phyloP scores from a whole-genome alignment of 2,888 invertebrate genomes.

The Agrochola lychnidis region DNA sequence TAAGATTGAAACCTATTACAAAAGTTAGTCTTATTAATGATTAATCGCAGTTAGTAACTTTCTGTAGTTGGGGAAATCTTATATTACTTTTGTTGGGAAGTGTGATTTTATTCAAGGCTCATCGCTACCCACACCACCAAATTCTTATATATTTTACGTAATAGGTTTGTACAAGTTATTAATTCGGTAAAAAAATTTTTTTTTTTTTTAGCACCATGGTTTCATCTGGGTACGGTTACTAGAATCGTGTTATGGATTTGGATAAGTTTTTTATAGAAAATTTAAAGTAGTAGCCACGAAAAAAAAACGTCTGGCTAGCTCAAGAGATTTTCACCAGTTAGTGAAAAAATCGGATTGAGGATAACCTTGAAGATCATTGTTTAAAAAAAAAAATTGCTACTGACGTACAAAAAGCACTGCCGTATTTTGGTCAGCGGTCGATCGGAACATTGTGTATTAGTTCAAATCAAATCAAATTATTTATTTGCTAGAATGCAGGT shows the following conservation, averaged over 20 bases:
- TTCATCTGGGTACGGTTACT: neutral
- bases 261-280: too few relatives aligned
- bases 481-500: too few relatives aligned
- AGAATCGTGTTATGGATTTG: too few relatives aligned
- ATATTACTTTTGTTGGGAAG: constrained; percentile 58
- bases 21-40: constrained; percentile 58
- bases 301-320: too few relatives aligned
- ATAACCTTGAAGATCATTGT: too few relatives aligned
- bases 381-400: too few relatives aligned
- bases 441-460: neutral
- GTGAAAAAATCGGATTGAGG: too few relatives aligned
- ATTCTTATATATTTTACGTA: constrained; percentile 18
- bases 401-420: too few relatives aligned
- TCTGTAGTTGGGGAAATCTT: constrained; percentile 51
- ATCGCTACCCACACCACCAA: constrained; percentile 10
- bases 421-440: too few relatives aligned
- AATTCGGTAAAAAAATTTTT: neutral
- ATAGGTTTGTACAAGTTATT: neutral
- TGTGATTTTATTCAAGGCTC: constrained; percentile 58
- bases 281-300: too few relatives aligned
- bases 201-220: neutral
- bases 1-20: constrained; percentile 58
- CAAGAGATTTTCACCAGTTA: too few relatives aligned
- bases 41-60: constrained; percentile 53
- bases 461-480: too few relatives aligned